phyloP scores from a whole-genome alignment of 2,797 vertebrate genomes.

The Ispidina lecontei region DNA sequence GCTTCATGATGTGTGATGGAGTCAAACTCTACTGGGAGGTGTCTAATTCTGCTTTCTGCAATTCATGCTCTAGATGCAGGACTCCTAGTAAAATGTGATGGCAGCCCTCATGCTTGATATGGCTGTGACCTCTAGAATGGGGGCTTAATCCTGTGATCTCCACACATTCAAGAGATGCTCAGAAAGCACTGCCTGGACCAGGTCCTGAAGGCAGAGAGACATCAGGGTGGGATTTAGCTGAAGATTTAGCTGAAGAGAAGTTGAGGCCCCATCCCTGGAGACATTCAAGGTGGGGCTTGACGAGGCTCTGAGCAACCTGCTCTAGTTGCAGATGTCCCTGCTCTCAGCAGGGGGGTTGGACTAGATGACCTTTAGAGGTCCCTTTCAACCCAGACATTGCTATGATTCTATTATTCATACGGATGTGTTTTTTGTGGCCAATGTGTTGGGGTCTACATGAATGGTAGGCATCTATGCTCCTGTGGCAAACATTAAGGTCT shows the following conservation, averaged over 20 bases:
- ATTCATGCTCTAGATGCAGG: background rate
- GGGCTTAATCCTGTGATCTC: background rate
- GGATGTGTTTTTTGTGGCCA: background rate
- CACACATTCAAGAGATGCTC: background rate
- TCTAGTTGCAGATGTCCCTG: no score
- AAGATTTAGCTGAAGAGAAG: background rate
- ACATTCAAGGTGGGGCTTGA: no score
- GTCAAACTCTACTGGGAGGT: background rate
- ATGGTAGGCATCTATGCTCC: background rate
- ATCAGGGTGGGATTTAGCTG: background rate
- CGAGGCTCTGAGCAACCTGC: no score
- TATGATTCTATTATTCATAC: background rate
- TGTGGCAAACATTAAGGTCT: background rate
- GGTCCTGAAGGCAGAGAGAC: background rate
- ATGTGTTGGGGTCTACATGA: fast-evolving
- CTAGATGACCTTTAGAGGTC: no score
- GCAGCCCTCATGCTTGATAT: fast-evolving
- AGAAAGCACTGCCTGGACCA: background rate
- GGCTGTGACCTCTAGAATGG: background rate
- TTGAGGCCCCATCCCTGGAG: no score
- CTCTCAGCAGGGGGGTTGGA: no score
- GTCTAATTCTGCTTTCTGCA: background rate
- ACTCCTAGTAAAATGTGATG: background rate
- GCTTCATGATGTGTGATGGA: background rate
- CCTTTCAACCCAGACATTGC: no score